A percentile compares a stretch with the other conserved stretches of the same genome.
Conservation (phyloP, 23 tunicate species). For the Styela clava region DNA sequence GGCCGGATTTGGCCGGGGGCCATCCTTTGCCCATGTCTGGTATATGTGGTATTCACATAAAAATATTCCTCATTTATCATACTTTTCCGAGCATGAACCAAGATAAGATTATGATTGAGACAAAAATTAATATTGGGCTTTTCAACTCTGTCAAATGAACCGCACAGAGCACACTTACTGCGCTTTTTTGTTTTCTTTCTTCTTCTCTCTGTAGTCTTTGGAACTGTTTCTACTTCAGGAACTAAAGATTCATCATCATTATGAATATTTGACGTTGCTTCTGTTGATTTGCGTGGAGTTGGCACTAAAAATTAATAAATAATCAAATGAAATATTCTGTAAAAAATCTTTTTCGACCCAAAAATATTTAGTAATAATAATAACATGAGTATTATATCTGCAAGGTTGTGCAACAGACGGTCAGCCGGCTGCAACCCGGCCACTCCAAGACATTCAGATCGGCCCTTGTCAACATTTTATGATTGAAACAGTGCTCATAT, state of each 20-base stretch:
- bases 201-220: slow-evolving; percentile 6
- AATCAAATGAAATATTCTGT: background rate
- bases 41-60: too few relatives aligned
- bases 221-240: slow-evolving; percentile 7
- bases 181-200: slow-evolving; percentile 1
- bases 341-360: background rate
- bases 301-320: background rate
- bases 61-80: too few relatives aligned
- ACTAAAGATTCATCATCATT: background rate
- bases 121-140: background rate
- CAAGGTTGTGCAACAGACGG: too few relatives aligned
- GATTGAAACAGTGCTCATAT: too few relatives aligned
- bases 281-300: background rate
- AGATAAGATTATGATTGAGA: background rate
- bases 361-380: too few relatives aligned
- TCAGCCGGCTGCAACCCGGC: too few relatives aligned
- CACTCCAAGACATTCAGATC: too few relatives aligned
- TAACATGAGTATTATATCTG: too few relatives aligned
- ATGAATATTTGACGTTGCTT: background rate
- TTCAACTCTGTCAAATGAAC: background rate
- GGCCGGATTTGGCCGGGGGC: too few relatives aligned
- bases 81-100: too few relatives aligned
- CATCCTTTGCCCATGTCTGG: too few relatives aligned
- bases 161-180: slow-evolving; percentile 1
- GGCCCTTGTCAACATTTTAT: too few relatives aligned